Evolutionary conservation across 2,888 invertebrate species (phyloP).

Genomic region (Platypus cylindrus): DNA sequence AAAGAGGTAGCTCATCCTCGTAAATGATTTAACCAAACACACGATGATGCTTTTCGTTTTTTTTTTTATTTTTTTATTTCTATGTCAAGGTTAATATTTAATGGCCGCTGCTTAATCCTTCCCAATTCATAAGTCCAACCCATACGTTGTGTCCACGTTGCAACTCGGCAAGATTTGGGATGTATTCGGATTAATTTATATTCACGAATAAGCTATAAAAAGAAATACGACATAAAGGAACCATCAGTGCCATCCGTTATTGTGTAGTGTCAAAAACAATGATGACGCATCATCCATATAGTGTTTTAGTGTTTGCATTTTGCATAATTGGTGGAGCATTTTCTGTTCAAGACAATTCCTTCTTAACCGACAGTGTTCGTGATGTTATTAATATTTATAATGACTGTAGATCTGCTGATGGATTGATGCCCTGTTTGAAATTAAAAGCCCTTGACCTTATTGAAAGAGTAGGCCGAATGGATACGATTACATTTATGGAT

Average conservation of each 20-base stretch:
- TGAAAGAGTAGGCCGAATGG: conserved; percentile 61
- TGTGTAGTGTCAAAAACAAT: conserved; percentile 13
- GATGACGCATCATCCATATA: conserved; percentile 13
- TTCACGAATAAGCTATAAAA: conserved; percentile 15
- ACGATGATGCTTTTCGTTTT: conserved; percentile 12
- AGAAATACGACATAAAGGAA: conserved; percentile 10
- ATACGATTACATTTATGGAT: conserved; percentile 47
- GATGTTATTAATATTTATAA: conserved; percentile 60
- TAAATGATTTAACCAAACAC: conserved; percentile 10
- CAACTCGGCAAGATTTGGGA: conserved; percentile 5
- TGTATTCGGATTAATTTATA: conserved; percentile 13
- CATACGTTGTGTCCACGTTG: neutral
- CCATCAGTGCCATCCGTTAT: conserved; percentile 13
- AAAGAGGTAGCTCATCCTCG: conserved; percentile 9
- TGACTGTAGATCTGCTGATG: conserved; percentile 59
- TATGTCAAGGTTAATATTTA: conserved; percentile 16
- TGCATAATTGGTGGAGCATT: conserved; percentile 11
- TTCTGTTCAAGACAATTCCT: neutral
- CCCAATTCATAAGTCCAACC: too few relatives aligned
- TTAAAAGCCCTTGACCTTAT: conserved; percentile 70
- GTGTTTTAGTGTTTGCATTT: conserved; percentile 12
- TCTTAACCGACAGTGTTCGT: conserved; percentile 42
- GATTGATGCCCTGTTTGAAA: conserved; percentile 62
- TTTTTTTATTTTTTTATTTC: too few relatives aligned
- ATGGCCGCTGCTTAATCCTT: conserved; percentile 5